phyloP scores from a whole-genome alignment of 1,140 invertebrate species.

The Drosophila melanica region DNA sequence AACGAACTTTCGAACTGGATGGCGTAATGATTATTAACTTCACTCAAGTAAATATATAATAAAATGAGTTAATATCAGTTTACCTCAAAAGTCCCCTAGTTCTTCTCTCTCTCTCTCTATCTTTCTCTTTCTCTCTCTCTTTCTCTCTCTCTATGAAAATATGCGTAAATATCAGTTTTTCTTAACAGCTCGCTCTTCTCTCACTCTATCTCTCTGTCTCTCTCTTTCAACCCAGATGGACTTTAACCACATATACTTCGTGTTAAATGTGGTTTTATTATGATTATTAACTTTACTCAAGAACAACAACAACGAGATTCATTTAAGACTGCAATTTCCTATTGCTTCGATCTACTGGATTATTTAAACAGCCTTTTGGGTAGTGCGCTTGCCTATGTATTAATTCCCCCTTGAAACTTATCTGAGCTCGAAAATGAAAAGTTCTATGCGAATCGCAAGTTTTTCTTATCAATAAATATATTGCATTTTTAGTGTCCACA shows the following conservation, averaged over 20 bases:
- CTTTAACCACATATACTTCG: conserved; percentile 48
- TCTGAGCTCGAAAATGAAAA: conserved; percentile 6
- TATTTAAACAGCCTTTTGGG: conserved; percentile 11
- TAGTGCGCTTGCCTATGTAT: conserved; percentile 11
- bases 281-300: conserved; percentile 4
- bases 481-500: conserved; percentile 28
- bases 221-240: conserved; percentile 34
- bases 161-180: conserved; percentile 52
- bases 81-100: too few relatives aligned
- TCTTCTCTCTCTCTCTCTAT: too few relatives aligned
- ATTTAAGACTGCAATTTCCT: conserved; percentile 15
- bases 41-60: too few relatives aligned
- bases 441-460: conserved; percentile 18
- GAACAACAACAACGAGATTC: conserved; percentile 2
- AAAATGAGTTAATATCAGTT: too few relatives aligned
- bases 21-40: too few relatives aligned
- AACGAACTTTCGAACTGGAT: too few relatives aligned
- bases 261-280: background rate
- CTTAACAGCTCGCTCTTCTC: background rate
- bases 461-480: conserved; percentile 32
- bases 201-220: background rate
- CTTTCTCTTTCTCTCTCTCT: too few relatives aligned
- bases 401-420: background rate
- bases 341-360: conserved; percentile 16
- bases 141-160: too few relatives aligned